These are phyloP conservation scores for Cephus rjabovi DNA, from an alignment of 2,888 invertebrate genomes.

Conservation along the genomic window DNA sequence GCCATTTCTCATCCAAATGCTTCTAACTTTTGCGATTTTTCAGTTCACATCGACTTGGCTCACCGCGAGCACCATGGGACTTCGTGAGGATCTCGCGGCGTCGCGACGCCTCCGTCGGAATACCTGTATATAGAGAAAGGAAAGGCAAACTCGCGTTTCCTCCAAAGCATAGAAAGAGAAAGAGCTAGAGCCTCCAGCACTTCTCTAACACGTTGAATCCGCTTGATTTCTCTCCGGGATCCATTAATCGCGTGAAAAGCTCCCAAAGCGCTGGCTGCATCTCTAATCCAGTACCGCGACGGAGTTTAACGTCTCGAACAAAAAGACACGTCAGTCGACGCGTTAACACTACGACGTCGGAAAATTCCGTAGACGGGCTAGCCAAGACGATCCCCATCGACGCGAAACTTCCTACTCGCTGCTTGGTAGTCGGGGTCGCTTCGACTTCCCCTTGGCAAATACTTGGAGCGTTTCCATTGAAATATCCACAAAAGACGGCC, in stretches of 20 bases:
- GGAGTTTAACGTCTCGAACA: neutral
- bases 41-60: neutral
- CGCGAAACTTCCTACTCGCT: neutral
- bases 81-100: neutral
- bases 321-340: neutral
- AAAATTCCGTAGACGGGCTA: neutral
- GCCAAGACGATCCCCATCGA: neutral
- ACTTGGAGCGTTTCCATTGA: neutral
- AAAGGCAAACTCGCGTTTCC: neutral
- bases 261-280: neutral
- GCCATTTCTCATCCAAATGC: constrained; percentile 43
- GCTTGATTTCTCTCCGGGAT: neutral
- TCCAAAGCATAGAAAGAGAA: neutral
- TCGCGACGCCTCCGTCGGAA: neutral
- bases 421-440: neutral
- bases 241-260: neutral
- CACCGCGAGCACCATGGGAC: neutral
- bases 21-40: constrained; percentile 44
- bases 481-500: neutral
- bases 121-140: neutral
- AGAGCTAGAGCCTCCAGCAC: neutral
- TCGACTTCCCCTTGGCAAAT: neutral
- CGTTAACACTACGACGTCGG: neutral
- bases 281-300: neutral
- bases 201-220: neutral